Evolutionary conservation across 2,113 vertebrate species (phyloP).

Genomic region (Nettapus auritus): DNA sequence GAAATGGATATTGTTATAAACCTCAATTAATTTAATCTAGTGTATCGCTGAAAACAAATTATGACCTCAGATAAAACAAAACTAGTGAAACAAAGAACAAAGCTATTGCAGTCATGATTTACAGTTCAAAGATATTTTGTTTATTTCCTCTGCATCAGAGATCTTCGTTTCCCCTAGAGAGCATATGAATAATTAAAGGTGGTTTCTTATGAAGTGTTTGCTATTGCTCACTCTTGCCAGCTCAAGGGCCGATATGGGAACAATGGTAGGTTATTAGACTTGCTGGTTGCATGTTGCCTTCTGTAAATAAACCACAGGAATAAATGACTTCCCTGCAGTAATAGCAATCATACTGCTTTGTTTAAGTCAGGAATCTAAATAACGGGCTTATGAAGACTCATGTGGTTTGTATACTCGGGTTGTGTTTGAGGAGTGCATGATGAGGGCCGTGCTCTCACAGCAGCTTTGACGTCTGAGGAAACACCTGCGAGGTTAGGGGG

Average conservation of each 20-base stretch:
- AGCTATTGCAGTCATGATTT: slow-evolving; percentile 61
- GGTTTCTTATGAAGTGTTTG: slow-evolving; percentile 63
- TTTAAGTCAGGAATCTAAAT: background rate
- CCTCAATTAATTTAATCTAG: slow-evolving; percentile 81
- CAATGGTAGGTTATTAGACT: slow-evolving; percentile 24
- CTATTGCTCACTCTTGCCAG: slow-evolving; percentile 6
- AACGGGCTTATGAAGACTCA: background rate
- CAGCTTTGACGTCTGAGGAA: background rate
- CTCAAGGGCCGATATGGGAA: slow-evolving; percentile 31
- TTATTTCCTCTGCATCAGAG: slow-evolving; percentile 68
- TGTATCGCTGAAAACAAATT: slow-evolving; percentile 79
- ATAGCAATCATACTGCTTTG: slow-evolving; percentile 5
- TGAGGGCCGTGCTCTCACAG: background rate
- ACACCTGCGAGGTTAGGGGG: background rate
- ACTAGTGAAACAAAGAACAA: slow-evolving; percentile 71
- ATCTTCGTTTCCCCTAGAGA: slow-evolving; percentile 62
- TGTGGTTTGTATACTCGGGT: background rate
- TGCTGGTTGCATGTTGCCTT: slow-evolving; percentile 40
- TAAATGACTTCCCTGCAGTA: slow-evolving; percentile 20
- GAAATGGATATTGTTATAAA: slow-evolving; percentile 79
- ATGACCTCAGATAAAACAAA: slow-evolving; percentile 77
- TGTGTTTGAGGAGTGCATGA: background rate
- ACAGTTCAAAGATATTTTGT: slow-evolving; percentile 73
- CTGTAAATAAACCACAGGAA: slow-evolving; percentile 51
- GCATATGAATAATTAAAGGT: slow-evolving; percentile 74